Percentiles rank a stretch among this genome's conserved stretches.
Evolutionary conservation across 2,113 vertebrate genomes (phyloP).

Genomic region (Cairina moschata): DNA sequence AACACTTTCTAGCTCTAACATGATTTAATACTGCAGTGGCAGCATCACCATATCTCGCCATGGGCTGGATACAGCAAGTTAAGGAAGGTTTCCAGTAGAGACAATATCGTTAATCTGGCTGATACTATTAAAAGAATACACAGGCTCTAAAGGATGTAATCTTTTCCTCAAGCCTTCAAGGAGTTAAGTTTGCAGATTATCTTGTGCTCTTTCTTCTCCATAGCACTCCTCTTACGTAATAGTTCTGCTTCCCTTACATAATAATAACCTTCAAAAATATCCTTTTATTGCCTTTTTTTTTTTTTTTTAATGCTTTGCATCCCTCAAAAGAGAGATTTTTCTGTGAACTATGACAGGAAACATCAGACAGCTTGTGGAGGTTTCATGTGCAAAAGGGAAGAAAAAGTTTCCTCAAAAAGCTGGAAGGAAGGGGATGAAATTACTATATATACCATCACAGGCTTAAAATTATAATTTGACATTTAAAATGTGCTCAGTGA

Average conservation of each 20-base stretch:
- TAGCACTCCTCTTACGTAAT: constrained; percentile 17
- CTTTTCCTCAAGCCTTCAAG: not conserved
- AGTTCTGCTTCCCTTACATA: not conserved
- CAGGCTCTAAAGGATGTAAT: not conserved
- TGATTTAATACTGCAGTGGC: not conserved
- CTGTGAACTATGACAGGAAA: constrained; percentile 36
- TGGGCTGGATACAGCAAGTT: not conserved
- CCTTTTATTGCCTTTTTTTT: not conserved
- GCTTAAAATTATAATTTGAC: constrained; percentile 54
- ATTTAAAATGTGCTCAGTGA: constrained; percentile 49
- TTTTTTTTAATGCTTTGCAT: not conserved
- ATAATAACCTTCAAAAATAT: constrained; percentile 35
- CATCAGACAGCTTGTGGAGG: constrained; percentile 55
- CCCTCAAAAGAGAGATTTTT: constrained; percentile 3
- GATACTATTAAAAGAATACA: not conserved
- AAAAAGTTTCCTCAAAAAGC: constrained; percentile 45
- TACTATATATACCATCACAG: constrained; percentile 43
- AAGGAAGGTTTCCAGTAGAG: not conserved
- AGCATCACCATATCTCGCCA: not conserved
- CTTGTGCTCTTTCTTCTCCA: not conserved
- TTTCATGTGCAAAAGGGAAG: constrained; percentile 37
- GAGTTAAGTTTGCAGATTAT: not conserved
- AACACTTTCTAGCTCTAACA: not conserved
- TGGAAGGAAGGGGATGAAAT: constrained; percentile 46
- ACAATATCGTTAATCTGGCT: not conserved